Evolutionary conservation across 2,797 vertebrate genomes (phyloP).

Genomic region (Catostomus latipinnis): DNA sequence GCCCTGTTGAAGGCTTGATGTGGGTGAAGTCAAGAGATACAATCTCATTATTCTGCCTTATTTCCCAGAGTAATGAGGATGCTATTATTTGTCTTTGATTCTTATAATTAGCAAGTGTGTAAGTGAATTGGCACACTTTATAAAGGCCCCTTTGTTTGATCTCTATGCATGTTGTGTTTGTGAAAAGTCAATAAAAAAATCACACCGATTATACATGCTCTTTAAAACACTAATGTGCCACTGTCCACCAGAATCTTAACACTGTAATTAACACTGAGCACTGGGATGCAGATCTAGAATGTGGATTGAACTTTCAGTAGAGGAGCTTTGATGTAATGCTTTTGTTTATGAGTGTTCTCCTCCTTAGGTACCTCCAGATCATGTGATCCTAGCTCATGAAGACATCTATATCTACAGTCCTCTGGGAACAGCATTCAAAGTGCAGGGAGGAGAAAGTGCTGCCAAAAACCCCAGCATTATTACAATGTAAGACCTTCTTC

Average conservation of each 20-base stretch:
- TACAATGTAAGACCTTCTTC: constrained; percentile 86
- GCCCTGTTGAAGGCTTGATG: neutral
- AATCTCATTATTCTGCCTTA: neutral
- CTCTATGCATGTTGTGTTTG: neutral
- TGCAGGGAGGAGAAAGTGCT: constrained; percentile 78
- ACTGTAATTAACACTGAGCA: neutral
- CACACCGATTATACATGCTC: neutral
- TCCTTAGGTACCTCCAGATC: constrained; percentile 89
- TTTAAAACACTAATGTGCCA: neutral
- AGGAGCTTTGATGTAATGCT: neutral
- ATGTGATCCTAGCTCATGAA: constrained; percentile 89
- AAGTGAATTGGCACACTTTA: neutral
- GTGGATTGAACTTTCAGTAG: neutral
- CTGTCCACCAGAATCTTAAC: neutral
- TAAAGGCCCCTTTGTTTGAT: neutral
- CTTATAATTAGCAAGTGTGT: neutral
- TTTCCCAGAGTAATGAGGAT: neutral
- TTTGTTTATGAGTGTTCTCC: constrained; percentile 45
- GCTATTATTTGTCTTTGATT: too few species aligned
- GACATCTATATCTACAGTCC: constrained; percentile 94
- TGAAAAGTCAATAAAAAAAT: neutral
- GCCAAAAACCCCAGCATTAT: constrained; percentile 92
- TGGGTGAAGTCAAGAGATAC: neutral
- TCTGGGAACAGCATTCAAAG: constrained; percentile 91
- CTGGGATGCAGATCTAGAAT: neutral